Evolutionary conservation across 2,888 invertebrate species (phyloP).

Genomic region (Metalampra italica): DNA sequence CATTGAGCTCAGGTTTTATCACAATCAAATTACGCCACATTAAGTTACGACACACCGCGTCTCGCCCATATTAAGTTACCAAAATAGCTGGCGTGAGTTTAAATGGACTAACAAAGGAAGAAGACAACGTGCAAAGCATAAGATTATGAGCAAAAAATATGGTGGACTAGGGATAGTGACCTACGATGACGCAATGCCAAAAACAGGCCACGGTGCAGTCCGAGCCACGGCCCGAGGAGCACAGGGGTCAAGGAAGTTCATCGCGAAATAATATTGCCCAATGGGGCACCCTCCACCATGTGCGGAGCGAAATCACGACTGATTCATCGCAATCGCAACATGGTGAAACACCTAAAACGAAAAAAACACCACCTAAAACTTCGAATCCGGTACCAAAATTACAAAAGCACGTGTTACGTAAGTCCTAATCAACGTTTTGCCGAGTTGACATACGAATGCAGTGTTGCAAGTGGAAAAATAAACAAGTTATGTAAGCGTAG

Average conservation of each 20-base stretch:
- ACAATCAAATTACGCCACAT: constrained; percentile 58
- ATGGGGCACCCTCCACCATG: constrained; percentile 39
- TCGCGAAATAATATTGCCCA: constrained; percentile 54
- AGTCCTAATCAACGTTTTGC: constrained; percentile 13
- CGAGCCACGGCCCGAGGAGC: constrained; percentile 24
- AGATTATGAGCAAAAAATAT: constrained; percentile 68
- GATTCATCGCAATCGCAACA: constrained; percentile 27
- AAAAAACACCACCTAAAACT: constrained; percentile 5
- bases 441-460: constrained; percentile 16
- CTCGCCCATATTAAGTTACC: constrained; percentile 56
- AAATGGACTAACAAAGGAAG: constrained; percentile 71
- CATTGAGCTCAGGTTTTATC: constrained; percentile 26
- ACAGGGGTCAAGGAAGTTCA: constrained; percentile 72
- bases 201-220: constrained; percentile 30
- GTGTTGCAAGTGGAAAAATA: constrained; percentile 18
- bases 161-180: constrained; percentile 69
- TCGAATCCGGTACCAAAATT: constrained; percentile 24
- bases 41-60: constrained; percentile 48
- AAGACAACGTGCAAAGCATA: constrained; percentile 65
- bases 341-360: constrained; percentile 16
- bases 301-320: constrained; percentile 32
- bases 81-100: constrained; percentile 56
- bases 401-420: constrained; percentile 22
- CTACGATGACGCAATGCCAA: constrained; percentile 75
- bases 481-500: constrained; percentile 8